Evolutionary conservation across 2,113 vertebrate genomes (phyloP).

Genomic region (Pardalotus punctatus): DNA sequence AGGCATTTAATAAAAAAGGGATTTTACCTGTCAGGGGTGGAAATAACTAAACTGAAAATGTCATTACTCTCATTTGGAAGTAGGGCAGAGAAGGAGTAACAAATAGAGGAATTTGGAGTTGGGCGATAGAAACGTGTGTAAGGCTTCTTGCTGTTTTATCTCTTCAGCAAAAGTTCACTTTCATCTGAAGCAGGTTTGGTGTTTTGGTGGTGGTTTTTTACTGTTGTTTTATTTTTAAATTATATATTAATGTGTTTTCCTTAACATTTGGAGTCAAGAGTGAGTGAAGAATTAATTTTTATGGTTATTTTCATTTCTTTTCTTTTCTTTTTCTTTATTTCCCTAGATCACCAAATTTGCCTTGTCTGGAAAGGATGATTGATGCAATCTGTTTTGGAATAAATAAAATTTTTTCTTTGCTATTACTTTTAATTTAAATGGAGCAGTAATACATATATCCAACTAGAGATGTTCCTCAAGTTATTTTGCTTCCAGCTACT

Average conservation of each 20-base stretch:
- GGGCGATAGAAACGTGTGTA: fast-evolving
- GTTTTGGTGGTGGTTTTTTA: neutral
- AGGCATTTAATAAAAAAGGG: neutral
- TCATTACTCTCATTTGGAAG: neutral
- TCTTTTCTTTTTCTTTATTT: neutral
- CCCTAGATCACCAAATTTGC: neutral
- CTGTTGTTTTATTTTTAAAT: neutral
- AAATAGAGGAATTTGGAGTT: neutral
- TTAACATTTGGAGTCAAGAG: neutral
- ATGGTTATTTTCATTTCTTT: neutral
- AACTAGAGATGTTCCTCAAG: neutral
- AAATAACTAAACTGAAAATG: neutral
- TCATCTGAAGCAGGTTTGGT: neutral
- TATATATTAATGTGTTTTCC: neutral
- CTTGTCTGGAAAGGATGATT: neutral
- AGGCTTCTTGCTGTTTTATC: neutral
- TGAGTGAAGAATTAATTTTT: neutral
- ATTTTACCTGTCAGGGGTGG: slow-evolving; percentile 10
- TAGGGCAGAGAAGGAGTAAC: neutral
- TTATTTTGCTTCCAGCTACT: neutral
- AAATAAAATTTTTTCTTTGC: neutral
- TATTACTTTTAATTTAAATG: neutral
- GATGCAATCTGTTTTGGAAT: neutral
- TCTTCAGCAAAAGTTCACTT: neutral
- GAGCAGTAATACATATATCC: neutral